A percentile compares a stretch with the other conserved stretches of the same genome.
Evolutionary conservation across 1,140 invertebrate genomes (phyloP).

Genomic region (Heliothis virescens): DNA sequence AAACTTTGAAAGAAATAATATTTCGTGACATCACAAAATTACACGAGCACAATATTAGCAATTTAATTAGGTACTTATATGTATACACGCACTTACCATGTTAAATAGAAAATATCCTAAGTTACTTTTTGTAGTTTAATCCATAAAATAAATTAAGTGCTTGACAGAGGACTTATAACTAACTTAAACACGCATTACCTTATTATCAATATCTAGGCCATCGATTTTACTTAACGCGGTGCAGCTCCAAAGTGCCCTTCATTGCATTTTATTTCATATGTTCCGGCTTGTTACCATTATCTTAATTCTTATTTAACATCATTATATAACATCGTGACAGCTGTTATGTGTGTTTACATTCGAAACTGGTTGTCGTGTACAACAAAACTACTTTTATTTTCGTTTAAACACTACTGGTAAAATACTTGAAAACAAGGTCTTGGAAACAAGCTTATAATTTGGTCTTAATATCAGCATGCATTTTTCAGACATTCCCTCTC

Average conservation of each 20-base stretch:
- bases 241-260: neutral
- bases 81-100: too few species aligned
- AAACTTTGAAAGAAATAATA: too few species aligned
- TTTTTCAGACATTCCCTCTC: too few species aligned
- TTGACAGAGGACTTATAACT: neutral
- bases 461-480: too few species aligned
- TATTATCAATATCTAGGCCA: conserved; percentile 5
- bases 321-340: neutral
- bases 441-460: neutral
- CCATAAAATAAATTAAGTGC: neutral
- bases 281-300: neutral
- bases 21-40: too few species aligned
- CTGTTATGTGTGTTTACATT: neutral
- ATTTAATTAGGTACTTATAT: too few species aligned
- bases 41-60: too few species aligned
- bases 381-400: neutral
- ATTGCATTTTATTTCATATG: neutral
- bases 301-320: conserved; percentile 9
- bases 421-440: conserved; percentile 1
- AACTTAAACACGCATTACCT: neutral
- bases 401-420: neutral
- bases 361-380: conserved; percentile 13
- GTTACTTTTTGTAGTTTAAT: neutral
- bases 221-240: conserved; percentile 17
- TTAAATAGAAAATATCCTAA: too few species aligned